Conservation (phyloP, 2,888 invertebrate genomes). For the Limnephilus lunatus region DNA sequence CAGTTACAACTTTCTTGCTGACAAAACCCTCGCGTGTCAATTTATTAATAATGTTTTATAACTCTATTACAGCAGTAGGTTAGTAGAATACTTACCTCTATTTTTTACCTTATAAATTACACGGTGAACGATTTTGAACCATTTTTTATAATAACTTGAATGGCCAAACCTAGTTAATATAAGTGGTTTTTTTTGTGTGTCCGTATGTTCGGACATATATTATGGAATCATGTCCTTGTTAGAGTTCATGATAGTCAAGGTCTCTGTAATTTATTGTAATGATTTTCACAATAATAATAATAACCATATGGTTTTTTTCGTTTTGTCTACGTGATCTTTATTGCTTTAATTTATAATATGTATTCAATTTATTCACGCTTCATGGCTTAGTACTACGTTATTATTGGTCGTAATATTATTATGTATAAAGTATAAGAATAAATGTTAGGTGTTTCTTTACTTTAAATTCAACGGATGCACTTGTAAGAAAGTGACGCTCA, state of each 20-base stretch:
- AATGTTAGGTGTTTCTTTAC: not conserved
- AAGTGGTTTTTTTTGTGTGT: not conserved
- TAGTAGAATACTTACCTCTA: not conserved
- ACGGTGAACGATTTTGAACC: not conserved
- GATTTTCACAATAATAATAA: not conserved
- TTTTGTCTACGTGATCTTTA: not conserved
- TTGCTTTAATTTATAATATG: not conserved
- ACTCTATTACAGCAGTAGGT: not conserved
- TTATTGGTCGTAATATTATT: not conserved
- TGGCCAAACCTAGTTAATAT: not conserved
- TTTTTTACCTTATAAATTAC: not conserved
- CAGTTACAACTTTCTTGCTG: not conserved
- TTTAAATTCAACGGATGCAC: not conserved
- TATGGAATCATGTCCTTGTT: not conserved
- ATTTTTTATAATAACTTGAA: not conserved
- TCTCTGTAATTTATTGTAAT: not conserved
- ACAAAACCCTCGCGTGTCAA: not conserved
- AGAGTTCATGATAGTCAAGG: not conserved
- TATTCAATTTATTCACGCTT: not conserved
- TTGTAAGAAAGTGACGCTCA: not conserved
- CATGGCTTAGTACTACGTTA: not conserved
- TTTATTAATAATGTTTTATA: not conserved
- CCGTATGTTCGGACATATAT: not conserved
- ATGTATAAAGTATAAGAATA: not conserved
- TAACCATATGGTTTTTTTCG: not conserved